phyloP scores from a whole-genome alignment of 2,888 invertebrate genomes.

The Parascotia fuliginaria region DNA sequence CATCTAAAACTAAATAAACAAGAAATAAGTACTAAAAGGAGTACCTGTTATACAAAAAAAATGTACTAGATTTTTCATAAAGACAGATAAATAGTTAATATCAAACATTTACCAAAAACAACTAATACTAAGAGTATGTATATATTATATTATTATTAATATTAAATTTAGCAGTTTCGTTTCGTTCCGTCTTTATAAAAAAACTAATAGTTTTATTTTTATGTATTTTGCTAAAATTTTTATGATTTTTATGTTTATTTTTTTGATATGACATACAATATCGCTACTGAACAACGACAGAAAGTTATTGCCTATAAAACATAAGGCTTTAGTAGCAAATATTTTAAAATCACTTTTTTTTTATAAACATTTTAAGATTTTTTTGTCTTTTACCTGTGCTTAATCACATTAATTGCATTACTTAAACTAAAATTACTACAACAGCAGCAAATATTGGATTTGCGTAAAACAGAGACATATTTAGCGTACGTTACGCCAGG shows the following conservation, averaged over 20 bases:
- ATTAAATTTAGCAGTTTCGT: constrained; percentile 29
- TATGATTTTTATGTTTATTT: constrained; percentile 68
- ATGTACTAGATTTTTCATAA: constrained; percentile 45
- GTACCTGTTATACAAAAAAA: constrained; percentile 46
- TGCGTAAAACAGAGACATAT: constrained; percentile 29
- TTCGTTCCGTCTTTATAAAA: constrained; percentile 52
- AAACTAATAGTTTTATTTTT: constrained; percentile 59
- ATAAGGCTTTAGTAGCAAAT: constrained; percentile 51
- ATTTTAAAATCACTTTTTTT: constrained; percentile 48
- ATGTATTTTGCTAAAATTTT: constrained; percentile 73
- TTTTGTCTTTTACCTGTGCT: constrained; percentile 72
- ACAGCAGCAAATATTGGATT: constrained; percentile 62
- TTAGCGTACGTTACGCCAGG: constrained; percentile 33
- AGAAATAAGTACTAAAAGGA: constrained; percentile 53
- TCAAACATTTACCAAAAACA: constrained; percentile 26
- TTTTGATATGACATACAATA: constrained; percentile 64
- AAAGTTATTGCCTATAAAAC: constrained; percentile 40
- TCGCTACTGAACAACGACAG: constrained; percentile 55
- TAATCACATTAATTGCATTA: constrained; percentile 65
- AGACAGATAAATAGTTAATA: constrained; percentile 35
- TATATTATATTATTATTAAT: constrained; percentile 31
- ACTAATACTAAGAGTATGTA: constrained; percentile 35
- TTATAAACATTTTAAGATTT: constrained; percentile 53
- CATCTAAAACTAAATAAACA: constrained; percentile 49
- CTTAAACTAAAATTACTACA: constrained; percentile 65